phyloP scores from a whole-genome alignment of 2,113 vertebrate genomes.

The Eolophus roseicapilla region DNA sequence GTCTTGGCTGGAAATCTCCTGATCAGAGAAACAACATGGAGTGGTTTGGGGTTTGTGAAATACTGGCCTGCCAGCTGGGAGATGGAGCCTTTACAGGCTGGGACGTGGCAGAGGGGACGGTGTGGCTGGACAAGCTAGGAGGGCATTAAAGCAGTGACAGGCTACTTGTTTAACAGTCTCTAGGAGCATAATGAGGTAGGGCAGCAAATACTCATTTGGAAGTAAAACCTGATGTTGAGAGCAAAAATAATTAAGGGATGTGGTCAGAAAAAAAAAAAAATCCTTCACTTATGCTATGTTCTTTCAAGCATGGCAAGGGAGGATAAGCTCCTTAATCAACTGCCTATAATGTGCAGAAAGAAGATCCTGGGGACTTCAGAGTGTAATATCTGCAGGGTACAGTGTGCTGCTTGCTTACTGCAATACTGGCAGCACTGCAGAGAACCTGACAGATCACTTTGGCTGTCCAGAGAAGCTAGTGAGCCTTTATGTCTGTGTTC shows the following conservation, averaged over 20 bases:
- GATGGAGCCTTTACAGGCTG: not conserved
- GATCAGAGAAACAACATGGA: not conserved
- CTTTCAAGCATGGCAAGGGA: not conserved
- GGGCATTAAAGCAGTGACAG: not conserved
- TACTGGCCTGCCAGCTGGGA: not conserved
- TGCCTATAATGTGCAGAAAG: not conserved
- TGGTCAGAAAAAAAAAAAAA: not conserved
- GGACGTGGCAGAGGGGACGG: not conserved
- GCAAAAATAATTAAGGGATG: constrained; percentile 27
- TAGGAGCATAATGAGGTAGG: not conserved
- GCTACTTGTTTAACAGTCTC: not conserved
- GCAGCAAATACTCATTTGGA: not conserved
- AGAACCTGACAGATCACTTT: not conserved
- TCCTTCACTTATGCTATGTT: not conserved
- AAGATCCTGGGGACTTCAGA: not conserved
- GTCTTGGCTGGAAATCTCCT: not conserved
- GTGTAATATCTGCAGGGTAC: not conserved
- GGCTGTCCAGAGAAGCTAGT: not conserved
- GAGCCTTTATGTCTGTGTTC: not conserved
- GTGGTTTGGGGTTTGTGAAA: not conserved
- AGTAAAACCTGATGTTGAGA: constrained; percentile 18
- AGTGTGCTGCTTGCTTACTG: not conserved
- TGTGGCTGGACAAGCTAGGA: not conserved
- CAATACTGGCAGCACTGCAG: not conserved
- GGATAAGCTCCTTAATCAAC: not conserved